Conservation (phyloP, 2,888 invertebrate genomes). For the Ramazzottius varieornatus region DNA sequence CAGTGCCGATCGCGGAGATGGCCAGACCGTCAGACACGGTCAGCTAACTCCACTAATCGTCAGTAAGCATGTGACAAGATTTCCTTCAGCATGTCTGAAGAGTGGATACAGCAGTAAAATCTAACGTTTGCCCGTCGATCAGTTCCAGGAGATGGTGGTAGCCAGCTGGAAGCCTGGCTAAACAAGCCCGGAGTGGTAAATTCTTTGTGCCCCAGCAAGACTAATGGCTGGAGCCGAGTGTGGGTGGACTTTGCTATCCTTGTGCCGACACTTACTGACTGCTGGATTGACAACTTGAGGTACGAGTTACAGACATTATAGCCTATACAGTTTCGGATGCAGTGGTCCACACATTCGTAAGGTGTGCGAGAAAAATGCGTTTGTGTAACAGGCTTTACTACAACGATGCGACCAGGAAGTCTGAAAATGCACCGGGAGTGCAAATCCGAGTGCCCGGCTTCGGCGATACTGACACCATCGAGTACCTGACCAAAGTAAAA, state of each 20-base stretch:
- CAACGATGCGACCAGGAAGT: conserved; percentile 52
- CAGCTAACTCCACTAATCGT: too few species aligned
- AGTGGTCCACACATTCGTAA: background rate
- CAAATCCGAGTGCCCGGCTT: conserved; percentile 57
- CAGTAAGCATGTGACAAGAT: too few species aligned
- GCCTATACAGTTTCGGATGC: too few species aligned
- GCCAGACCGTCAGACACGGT: too few species aligned
- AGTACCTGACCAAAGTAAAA: conserved; percentile 27
- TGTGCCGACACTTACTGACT: background rate
- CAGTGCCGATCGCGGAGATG: too few species aligned
- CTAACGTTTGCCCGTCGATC: too few species aligned
- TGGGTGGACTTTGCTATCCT: background rate
- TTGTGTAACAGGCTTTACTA: conserved; percentile 38
- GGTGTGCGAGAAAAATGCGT: background rate
- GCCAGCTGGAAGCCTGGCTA: background rate
- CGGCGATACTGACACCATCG: conserved; percentile 62
- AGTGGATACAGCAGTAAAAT: too few species aligned
- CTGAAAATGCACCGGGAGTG: conserved; percentile 52
- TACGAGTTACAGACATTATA: too few species aligned
- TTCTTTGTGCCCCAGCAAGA: background rate
- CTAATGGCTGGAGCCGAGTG: background rate
- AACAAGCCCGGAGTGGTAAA: background rate
- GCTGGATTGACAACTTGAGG: background rate
- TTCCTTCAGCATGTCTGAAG: too few species aligned
- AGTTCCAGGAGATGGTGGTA: background rate